Conservation (phyloP, 2,113 vertebrate species). For the Cottus gobio region DNA sequence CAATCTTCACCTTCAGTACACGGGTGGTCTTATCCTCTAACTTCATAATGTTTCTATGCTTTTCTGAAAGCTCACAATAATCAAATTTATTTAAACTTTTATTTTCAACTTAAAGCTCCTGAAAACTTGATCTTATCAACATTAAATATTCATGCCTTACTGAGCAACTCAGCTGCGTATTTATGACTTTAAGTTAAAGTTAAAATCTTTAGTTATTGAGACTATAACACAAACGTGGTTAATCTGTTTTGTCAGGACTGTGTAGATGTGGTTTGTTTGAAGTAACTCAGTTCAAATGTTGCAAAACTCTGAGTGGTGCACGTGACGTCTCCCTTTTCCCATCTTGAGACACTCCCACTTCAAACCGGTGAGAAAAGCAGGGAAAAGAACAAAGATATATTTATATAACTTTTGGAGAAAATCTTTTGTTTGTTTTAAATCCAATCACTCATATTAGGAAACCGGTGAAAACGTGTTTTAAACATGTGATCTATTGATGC, state of each 20-base stretch:
- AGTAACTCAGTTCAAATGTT: neutral
- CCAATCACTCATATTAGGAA: neutral
- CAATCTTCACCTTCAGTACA: neutral
- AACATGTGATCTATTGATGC: neutral
- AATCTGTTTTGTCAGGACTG: neutral
- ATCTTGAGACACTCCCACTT: neutral
- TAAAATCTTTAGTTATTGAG: neutral
- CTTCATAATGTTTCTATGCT: neutral
- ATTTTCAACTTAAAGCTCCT: neutral
- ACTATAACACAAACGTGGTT: neutral
- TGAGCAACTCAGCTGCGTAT: neutral
- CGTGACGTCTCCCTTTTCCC: neutral
- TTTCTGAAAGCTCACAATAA: neutral
- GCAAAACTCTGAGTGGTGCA: neutral
- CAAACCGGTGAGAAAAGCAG: neutral
- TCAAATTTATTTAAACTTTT: neutral
- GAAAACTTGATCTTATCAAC: neutral
- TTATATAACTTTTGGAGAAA: neutral
- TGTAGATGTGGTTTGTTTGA: neutral
- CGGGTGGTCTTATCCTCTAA: neutral
- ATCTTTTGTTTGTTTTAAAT: neutral
- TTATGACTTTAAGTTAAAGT: neutral
- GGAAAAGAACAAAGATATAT: neutral
- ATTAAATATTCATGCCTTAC: neutral
- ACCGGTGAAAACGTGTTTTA: neutral